Evolutionary conservation across 2,113 vertebrate genomes (phyloP), one percentile per base, ranked within the genome.

Genomic region (Uria aalge): DNA sequence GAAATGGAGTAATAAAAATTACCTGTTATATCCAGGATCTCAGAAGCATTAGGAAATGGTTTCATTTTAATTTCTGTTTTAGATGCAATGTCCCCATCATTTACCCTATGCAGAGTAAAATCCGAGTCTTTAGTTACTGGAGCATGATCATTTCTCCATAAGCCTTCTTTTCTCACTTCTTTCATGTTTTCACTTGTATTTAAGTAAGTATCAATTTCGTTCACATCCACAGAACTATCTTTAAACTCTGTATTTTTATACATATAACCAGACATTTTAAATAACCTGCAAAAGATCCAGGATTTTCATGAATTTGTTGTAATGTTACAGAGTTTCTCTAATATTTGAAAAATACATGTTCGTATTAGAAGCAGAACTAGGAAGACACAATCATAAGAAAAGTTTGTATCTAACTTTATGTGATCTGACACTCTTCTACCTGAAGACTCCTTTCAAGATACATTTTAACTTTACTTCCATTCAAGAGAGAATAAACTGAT

Each of bases 1-100:
- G 73, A 96, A 97, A 97, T 34, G 95, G 48, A 82, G 26, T 91
- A 97, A 94, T 83, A 81, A 62, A 56, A 97, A 97, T 97, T 97
- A 99, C 99, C 99, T 99, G 98, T 98, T 96, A 97, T 72, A 96
- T 96, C 93, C 95, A 98, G 96, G 71, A 98, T 96, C 84, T 97
- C 98, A 81, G 98, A 98, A 95, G 95, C 95, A 97, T 98, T 85
- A 92, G 98, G 97, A 63, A 98, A 98, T 91, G 98, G 97, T 88
- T 98, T 97, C 84, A 96, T 97, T 98, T 97, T 97, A 97, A 98
- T 96, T 97, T 96, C 96, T 94, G 64, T 97, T 94, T 92, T 97
- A 98, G 97, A 97, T 74, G 88, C 92, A 71, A 96, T 79, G 93
- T 98, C 97, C 48, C 84, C 89, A 93, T 95, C 83, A 68, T 90